Evolutionary conservation across 2,888 invertebrate species (phyloP), one percentile per base, ranked within the genome.

Genomic region (Tupiocoris notatus): DNA sequence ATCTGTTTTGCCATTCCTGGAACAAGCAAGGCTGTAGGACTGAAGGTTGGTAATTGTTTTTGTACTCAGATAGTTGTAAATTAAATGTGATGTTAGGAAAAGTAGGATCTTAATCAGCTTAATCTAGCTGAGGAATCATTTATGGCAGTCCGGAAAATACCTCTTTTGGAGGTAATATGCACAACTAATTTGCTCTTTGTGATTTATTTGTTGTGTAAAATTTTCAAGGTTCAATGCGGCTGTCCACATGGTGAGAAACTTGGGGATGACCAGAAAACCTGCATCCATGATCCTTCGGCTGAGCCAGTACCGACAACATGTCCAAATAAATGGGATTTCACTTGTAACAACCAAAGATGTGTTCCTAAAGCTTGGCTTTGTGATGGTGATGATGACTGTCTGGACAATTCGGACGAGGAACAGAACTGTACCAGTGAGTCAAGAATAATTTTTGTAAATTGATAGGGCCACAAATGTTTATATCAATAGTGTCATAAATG

Each of bases 361-460:
- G 94, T 96, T 70, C 95, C 95, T 0, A 94, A 94, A 83, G 92
- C 93, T 7, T 97, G 96, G 96, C 92, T 95, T 0, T 97, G 97
- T 83, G 96, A 97, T 83, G 96, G 96, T 0, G 97, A 97, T 81
- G 94, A 97, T 82, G 97, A 98, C 83, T 98, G 98, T 82, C 86
- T 96, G 81, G 97, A 98, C 83, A 94, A 95, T 85, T 95, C 95
- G 75, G 97, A 97, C 83, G 97, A 97, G 84, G 92, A 93, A 85
- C 94, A 94, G 83, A 96, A 96, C 82, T 98, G 97, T 83, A 95
- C 95, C 74, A 94, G 93, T 92, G 83, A 88, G 90, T 64, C 1
- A 74, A 73, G 7, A n/a, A n/a, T n/a, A n/a, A n/a, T n/a, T n/a
- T n/a, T n/a, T n/a, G n/a, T n/a, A n/a, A n/a, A n/a, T n/a, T n/a